Evolutionary conservation across 2,797 vertebrate genomes (phyloP), one percentile per base, ranked within the genome.

Genomic region (Clamator glandarius): DNA sequence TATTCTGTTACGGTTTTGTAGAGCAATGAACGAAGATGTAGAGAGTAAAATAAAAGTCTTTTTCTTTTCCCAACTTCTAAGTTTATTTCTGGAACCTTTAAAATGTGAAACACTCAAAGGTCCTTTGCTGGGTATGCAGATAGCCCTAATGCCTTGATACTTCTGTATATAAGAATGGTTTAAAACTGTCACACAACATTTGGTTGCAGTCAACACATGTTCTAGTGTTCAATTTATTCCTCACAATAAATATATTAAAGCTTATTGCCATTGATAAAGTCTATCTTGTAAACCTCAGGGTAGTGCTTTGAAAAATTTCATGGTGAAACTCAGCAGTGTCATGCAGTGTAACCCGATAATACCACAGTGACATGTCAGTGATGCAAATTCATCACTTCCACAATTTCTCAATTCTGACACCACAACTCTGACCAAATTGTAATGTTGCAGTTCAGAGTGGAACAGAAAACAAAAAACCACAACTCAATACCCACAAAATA

Each of bases 221-320:
- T 82, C 67, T 28, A 61, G 54, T 25, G 44, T 82, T 95, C 18
- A 4, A 91, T 66, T 84, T 87, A 58, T 54, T 73, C 63, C 62
- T 81, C 48, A 61, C 73, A 91, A 84, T 72, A 94, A 89, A 89
- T 90, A 89, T 42, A 76, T 67, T 82, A 84, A 91, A 91, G 69
- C 82, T 88, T 90, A 96, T 79, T 84, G 88, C 59, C 48, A n/a
- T 29, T 79, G 88, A 91, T 91, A 59, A 95, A 91, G 67, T 74
- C 36, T 42, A 33, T 74, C 84, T 84, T 46, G 77, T 62, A 84
- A 86, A 89, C 84, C 93, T 93, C 92, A 91, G 31, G 93, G 91
- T 31, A 84, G 41, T 0, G 12, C 91, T 96, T 89, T 95, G 92
- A 96, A 95, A 86, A 81, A 46, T 81, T 95, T 59, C 78, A 83